Percentiles rank a stretch among this genome's conserved stretches.
Evolutionary conservation across 2,888 invertebrate genomes (phyloP).

Genomic region (Muschampia plurimacula): DNA sequence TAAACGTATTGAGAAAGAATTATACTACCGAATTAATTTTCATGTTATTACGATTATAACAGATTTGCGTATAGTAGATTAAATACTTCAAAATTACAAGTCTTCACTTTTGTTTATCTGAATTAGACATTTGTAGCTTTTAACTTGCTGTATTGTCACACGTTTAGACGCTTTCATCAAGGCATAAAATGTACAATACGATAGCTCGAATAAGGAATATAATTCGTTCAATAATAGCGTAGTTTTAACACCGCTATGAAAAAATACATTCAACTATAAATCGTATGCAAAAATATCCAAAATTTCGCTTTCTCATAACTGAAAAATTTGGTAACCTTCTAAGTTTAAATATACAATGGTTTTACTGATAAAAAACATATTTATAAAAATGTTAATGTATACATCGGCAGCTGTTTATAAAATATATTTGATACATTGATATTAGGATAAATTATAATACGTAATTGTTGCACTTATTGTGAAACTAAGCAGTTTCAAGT

Average conservation of each 20-base stretch:
- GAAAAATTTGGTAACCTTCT: neutral
- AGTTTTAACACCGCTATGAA: neutral
- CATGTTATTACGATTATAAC: no score
- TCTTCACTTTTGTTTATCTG: neutral
- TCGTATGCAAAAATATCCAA: neutral
- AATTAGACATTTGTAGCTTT: neutral
- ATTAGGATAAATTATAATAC: neutral
- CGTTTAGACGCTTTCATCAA: neutral
- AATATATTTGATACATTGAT: neutral
- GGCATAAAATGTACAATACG: neutral
- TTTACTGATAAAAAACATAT: conserved; percentile 5
- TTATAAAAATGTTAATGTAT: neutral
- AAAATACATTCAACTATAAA: neutral
- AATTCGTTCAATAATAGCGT: neutral
- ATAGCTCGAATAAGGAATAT: conserved; percentile 1
- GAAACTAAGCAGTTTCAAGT: neutral
- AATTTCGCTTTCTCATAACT: neutral
- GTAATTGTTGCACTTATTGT: neutral
- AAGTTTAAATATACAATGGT: neutral
- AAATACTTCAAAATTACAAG: neutral
- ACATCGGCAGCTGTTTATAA: neutral
- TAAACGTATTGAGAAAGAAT: no score
- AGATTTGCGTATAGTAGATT: neutral
- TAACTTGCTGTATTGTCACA: neutral
- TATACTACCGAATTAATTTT: no score